phyloP scores from a whole-genome alignment of 2,888 invertebrate genomes.

The Fissipunctia ypsillon region DNA sequence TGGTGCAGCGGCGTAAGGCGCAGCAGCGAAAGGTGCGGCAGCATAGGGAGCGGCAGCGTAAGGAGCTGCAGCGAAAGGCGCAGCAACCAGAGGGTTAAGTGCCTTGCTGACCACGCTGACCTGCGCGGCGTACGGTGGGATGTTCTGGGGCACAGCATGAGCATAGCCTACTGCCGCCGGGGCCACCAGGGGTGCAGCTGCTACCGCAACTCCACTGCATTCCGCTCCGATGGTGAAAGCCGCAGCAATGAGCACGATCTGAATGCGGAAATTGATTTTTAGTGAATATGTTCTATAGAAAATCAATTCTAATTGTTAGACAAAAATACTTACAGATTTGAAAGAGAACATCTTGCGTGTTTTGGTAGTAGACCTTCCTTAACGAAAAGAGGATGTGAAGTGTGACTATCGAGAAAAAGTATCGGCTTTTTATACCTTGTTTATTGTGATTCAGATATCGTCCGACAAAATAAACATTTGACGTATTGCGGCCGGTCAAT shows the following conservation, averaged over 20 bases:
- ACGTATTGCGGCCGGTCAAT: slow-evolving; percentile 85
- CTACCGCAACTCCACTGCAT: slow-evolving; percentile 81
- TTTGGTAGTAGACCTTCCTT: slow-evolving; percentile 85
- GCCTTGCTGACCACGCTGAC: slow-evolving; percentile 89
- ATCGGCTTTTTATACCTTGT: slow-evolving; percentile 85
- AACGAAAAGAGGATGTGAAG: slow-evolving; percentile 83
- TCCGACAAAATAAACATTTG: slow-evolving; percentile 84
- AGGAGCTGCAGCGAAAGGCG: slow-evolving; percentile 70
- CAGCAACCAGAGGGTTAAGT: slow-evolving; percentile 82
- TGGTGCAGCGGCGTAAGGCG: slow-evolving; percentile 72
- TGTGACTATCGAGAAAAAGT: slow-evolving; percentile 82
- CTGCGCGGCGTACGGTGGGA: slow-evolving; percentile 92
- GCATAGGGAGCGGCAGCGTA: slow-evolving; percentile 71
- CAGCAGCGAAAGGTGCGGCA: slow-evolving; percentile 65
- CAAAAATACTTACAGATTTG: slow-evolving; percentile 84
- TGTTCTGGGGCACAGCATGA: slow-evolving; percentile 91
- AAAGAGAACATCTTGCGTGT: slow-evolving; percentile 88
- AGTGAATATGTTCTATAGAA: background rate
- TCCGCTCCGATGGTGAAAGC: slow-evolving; percentile 81
- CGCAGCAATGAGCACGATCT: slow-evolving; percentile 87
- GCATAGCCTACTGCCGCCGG: slow-evolving; percentile 91
- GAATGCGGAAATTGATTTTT: slow-evolving; percentile 62
- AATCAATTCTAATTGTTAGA: background rate
- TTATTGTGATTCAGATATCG: slow-evolving; percentile 87
- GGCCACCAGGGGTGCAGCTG: slow-evolving; percentile 85